Conservation (phyloP, 2,113 vertebrate genomes). For the Oxyura jamaicensis region DNA sequence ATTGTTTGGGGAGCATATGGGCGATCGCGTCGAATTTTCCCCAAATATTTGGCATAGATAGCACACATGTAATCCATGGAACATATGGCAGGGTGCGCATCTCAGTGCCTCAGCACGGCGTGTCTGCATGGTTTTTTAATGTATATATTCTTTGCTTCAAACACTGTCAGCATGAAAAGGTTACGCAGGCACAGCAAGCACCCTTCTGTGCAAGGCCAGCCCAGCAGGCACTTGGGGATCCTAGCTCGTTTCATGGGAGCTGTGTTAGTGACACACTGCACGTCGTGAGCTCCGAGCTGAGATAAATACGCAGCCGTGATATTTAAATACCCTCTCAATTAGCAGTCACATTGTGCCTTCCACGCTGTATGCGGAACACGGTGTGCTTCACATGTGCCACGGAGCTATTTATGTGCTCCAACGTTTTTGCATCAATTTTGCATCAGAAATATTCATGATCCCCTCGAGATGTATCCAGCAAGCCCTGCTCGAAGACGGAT, state of each 20-base stretch:
- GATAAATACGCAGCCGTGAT: accelerated
- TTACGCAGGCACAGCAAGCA: accelerated
- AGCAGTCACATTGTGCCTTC: not conserved
- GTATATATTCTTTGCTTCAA: not conserved
- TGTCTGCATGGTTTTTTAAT: not conserved
- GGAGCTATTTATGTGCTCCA: not conserved
- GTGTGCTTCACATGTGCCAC: not conserved
- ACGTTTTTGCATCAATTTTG: no score
- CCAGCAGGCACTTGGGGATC: not conserved
- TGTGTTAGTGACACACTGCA: accelerated
- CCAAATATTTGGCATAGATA: not conserved
- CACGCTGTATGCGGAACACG: not conserved
- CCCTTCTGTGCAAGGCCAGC: not conserved
- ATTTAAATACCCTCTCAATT: not conserved
- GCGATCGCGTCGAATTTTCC: not conserved
- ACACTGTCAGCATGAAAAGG: not conserved
- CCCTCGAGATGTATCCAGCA: not conserved
- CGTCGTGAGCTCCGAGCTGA: not conserved
- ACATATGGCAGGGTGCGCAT: not conserved
- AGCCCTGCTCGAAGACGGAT: not conserved
- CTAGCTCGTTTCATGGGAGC: not conserved
- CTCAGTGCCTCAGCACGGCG: not conserved
- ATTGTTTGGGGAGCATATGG: not conserved
- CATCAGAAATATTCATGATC: not conserved
- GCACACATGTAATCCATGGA: not conserved